These are phyloP conservation scores for Himalopsyche anomala DNA, from an alignment of 2,888 invertebrate species.

Conservation along the genomic window DNA sequence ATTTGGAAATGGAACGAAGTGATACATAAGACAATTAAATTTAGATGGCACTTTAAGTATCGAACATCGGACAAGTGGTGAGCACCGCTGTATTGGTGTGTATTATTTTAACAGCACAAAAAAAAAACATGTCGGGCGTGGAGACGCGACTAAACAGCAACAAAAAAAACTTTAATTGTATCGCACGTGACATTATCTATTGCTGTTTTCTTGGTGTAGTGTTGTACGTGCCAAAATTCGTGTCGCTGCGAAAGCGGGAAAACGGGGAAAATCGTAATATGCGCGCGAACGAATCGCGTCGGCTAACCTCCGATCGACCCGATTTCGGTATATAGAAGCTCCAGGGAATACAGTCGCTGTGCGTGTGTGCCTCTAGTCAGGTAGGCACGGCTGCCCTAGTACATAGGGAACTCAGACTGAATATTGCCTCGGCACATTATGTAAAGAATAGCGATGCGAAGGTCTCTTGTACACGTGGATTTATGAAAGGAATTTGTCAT, in stretches of 20 bases:
- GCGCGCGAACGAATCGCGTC: conserved; percentile 18
- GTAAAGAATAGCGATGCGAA: background rate
- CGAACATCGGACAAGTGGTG: too few relatives aligned
- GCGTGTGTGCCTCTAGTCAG: conserved; percentile 20
- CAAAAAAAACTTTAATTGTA: conserved; percentile 3
- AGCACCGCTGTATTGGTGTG: too few relatives aligned
- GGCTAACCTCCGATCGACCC: conserved; percentile 13
- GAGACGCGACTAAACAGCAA: background rate
- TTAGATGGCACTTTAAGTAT: too few relatives aligned
- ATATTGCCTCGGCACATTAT: background rate
- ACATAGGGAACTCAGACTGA: too few relatives aligned
- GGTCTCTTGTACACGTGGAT: background rate
- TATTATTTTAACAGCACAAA: too few relatives aligned
- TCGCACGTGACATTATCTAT: background rate
- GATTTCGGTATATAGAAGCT: background rate
- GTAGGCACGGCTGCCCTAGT: conserved; percentile 24
- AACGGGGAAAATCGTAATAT: conserved; percentile 28
- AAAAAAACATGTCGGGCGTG: background rate
- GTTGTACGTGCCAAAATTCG: conserved; percentile 21
- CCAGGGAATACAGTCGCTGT: background rate
- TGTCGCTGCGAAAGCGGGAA: background rate
- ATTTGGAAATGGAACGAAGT: too few relatives aligned
- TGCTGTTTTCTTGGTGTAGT: background rate
- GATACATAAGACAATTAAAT: too few relatives aligned
- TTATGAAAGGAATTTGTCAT: background rate